phyloP scores from a whole-genome alignment of 2,888 invertebrate species.

The Rhamnusium bicolor region DNA sequence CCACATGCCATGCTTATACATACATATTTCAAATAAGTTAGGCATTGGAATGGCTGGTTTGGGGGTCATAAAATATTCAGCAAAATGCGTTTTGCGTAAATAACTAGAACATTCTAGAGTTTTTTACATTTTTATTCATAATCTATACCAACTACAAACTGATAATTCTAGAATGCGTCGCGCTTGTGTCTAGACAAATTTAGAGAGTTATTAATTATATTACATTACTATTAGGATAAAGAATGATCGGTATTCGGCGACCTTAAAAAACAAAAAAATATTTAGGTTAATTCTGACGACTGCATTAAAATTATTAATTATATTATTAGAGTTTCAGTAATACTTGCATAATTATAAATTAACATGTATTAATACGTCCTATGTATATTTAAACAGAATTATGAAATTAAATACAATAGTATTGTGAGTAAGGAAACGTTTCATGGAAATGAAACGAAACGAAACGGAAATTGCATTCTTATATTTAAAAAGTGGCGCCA shows the following conservation, averaged over 20 bases:
- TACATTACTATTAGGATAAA: no score
- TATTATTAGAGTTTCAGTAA: constrained; percentile 1
- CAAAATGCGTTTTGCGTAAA: neutral
- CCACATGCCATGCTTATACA: neutral
- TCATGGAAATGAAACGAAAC: neutral
- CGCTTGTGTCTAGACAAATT: neutral
- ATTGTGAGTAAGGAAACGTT: no score
- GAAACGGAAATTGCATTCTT: neutral
- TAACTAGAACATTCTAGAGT: neutral
- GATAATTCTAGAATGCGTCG: no score
- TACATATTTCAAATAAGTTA: neutral
- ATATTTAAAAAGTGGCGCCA: neutral
- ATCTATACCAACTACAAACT: no score
- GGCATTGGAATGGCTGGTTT: no score
- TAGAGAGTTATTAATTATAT: neutral
- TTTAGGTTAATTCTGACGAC: constrained; percentile 12
- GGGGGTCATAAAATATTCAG: no score
- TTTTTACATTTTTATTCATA: no score
- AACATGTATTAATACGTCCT: neutral
- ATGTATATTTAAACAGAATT: neutral
- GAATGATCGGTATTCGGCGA: neutral
- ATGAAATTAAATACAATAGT: neutral
- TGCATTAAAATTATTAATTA: neutral
- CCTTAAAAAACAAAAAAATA: constrained; percentile 7
- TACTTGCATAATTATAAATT: neutral